Conservation (phyloP, 2,888 invertebrate genomes). For the Mycogona germanica region DNA sequence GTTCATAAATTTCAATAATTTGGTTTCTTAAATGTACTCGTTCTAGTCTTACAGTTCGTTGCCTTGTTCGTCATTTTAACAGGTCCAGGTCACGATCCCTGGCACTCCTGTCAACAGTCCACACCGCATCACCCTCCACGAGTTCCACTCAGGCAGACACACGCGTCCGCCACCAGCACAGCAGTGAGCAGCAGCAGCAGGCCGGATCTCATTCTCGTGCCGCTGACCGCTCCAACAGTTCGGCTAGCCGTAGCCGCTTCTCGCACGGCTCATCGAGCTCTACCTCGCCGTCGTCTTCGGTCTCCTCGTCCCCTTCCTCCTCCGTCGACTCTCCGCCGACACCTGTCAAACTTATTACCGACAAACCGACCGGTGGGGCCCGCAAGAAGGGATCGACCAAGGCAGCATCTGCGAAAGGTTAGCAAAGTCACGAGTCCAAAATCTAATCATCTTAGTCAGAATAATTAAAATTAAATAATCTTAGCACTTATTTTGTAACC, state of each 20-base stretch:
- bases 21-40: neutral
- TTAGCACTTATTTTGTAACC: no score
- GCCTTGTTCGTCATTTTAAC: neutral
- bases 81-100: conserved; percentile 10
- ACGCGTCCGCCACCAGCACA: conserved; percentile 3
- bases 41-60: neutral
- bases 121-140: no score
- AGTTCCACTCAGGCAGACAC: neutral
- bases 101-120: conserved; percentile 5
- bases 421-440: no score
- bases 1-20: neutral
- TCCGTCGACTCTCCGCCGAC: no score
- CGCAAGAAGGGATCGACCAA: no score
- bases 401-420: no score
- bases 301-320: conserved; percentile 5
- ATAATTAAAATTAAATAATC: no score
- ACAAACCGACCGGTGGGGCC: no score
- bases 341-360: no score
- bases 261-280: neutral
- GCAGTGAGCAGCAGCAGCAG: neutral
- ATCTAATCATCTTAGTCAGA: no score
- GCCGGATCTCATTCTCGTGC: no score
- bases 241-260: neutral
- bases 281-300: conserved; percentile 2
- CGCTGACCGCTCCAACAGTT: neutral